A percentile compares a stretch with the other conserved stretches of the same genome.
These are phyloP conservation scores for Tillus elongatus DNA, from an alignment of 2,888 invertebrate species.

Conservation along the genomic window DNA sequence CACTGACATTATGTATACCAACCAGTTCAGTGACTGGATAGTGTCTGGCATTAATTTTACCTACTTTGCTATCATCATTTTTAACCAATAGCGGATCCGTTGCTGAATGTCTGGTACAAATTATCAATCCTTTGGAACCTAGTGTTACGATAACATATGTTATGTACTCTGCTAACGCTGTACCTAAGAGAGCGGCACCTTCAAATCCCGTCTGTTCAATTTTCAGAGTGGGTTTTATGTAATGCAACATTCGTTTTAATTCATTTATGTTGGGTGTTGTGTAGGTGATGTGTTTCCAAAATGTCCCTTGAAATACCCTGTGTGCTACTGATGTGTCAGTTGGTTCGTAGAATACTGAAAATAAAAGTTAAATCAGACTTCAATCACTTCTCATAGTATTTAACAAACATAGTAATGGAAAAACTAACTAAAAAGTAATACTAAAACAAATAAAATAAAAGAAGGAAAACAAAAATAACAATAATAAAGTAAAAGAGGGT, in stretches of 20 bases:
- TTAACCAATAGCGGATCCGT: constrained; percentile 26
- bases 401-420: background rate
- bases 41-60: constrained; percentile 29
- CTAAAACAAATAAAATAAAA: background rate
- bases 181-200: constrained; percentile 33
- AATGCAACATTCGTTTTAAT: constrained; percentile 56
- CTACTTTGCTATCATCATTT: constrained; percentile 9
- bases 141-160: constrained; percentile 55
- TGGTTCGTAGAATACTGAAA: constrained; percentile 84
- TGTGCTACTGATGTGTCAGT: constrained; percentile 70
- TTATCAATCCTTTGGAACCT: constrained; percentile 51
- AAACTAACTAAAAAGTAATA: background rate
- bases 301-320: constrained; percentile 53
- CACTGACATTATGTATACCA: constrained; percentile 63
- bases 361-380: constrained; percentile 23
- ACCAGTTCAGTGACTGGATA: constrained; percentile 42
- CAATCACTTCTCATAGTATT: background rate
- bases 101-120: constrained; percentile 38
- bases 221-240: constrained; percentile 37
- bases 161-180: constrained; percentile 43
- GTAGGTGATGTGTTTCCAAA: constrained; percentile 46
- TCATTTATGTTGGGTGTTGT: constrained; percentile 77
- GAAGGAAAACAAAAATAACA: no score
- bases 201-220: constrained; percentile 21
- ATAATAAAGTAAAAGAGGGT: no score